These are phyloP conservation scores for Scaptodrosophila lebanonensis DNA, from an alignment of 1,140 invertebrate species.

Conservation along the genomic window DNA sequence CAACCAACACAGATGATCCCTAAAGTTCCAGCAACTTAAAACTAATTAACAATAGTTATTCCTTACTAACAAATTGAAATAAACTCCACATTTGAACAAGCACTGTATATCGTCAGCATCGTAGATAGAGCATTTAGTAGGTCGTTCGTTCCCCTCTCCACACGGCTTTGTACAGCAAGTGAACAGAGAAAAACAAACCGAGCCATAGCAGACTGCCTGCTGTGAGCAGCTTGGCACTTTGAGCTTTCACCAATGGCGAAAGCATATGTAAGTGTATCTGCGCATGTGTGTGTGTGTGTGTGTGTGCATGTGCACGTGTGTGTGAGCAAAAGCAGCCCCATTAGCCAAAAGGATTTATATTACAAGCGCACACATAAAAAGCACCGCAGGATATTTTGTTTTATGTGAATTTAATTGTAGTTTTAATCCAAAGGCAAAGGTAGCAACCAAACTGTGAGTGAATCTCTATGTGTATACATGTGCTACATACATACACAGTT, in stretches of 20 bases:
- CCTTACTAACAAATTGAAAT: no score
- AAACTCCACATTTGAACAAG: no score
- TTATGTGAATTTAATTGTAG: slow-evolving; percentile 75
- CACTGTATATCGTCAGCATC: no score
- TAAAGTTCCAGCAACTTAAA: no score
- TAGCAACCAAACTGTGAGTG: slow-evolving; percentile 10
- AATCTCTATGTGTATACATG: not conserved
- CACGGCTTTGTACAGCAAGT: no score
- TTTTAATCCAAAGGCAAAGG: slow-evolving; percentile 53
- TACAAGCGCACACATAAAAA: slow-evolving; percentile 68
- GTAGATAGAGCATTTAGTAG: no score
- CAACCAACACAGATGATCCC: no score
- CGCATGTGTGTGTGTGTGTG: not conserved
- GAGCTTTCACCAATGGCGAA: slow-evolving; percentile 47
- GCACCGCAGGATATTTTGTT: slow-evolving; percentile 73
- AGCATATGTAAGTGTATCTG: slow-evolving; percentile 17
- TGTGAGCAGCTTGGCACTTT: slow-evolving; percentile 46
- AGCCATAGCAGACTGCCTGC: slow-evolving; percentile 43
- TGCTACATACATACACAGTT: not conserved
- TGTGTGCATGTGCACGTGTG: slow-evolving; percentile 10
- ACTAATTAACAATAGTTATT: no score
- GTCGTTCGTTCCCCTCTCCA: no score
- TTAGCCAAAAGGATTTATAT: slow-evolving; percentile 70
- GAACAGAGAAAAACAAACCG: no score
- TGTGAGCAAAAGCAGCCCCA: slow-evolving; percentile 44